Evolutionary conservation across 2,888 invertebrate genomes (phyloP).

Genomic region (Synergus gifuensis): DNA sequence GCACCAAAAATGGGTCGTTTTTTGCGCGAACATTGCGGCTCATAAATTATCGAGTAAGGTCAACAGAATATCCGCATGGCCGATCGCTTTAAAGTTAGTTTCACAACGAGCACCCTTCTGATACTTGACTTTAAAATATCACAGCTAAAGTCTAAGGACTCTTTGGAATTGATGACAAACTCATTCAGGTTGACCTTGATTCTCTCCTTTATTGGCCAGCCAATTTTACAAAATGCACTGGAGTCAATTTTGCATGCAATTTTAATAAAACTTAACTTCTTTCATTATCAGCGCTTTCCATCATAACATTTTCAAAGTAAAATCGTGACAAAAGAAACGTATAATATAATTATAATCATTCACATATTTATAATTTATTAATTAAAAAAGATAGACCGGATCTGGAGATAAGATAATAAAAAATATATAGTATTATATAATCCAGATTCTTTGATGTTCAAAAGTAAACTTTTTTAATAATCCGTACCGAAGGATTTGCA

Average conservation of each 20-base stretch:
- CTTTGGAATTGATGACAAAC: constrained; percentile 28
- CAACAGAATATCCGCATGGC: constrained; percentile 56
- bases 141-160: neutral
- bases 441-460: neutral
- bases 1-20: constrained; percentile 58
- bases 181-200: constrained; percentile 31
- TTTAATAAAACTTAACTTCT: neutral
- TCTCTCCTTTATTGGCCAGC: neutral
- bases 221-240: neutral
- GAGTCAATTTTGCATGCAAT: constrained; percentile 2
- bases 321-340: too few species aligned
- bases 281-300: neutral
- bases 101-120: constrained; percentile 45
- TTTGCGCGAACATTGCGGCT: constrained; percentile 49
- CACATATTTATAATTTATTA: too few species aligned
- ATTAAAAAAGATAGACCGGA: neutral
- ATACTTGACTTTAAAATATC: constrained; percentile 29
- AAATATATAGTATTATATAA: neutral
- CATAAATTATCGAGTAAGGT: constrained; percentile 56
- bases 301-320: neutral
- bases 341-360: too few species aligned
- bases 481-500: neutral
- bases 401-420: neutral
- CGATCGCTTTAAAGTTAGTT: constrained; percentile 54
- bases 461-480: neutral